Conservation (phyloP, 2,113 vertebrate genomes). For the Sialia sialis region DNA sequence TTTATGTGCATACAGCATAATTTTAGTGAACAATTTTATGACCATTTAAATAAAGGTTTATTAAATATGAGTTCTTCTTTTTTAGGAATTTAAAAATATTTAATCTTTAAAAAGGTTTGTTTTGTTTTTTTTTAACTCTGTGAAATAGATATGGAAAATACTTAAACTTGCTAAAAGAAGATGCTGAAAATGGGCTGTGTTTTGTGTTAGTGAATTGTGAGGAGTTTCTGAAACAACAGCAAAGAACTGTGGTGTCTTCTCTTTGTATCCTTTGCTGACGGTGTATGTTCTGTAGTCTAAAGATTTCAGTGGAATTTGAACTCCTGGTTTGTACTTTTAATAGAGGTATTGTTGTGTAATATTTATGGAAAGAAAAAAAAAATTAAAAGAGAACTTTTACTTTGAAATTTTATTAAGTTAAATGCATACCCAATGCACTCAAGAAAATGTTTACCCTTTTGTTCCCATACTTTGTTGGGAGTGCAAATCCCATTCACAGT, state of each 20-base stretch:
- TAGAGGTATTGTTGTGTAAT: not conserved
- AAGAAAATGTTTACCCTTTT: not conserved
- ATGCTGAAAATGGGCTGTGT: constrained; percentile 69
- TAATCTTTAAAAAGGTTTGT: not conserved
- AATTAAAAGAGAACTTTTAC: not conserved
- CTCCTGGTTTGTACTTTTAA: not conserved
- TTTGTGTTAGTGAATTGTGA: constrained; percentile 81
- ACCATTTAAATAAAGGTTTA: not conserved
- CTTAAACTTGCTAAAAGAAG: constrained; percentile 77
- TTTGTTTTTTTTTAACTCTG: not conserved
- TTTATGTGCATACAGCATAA: not conserved
- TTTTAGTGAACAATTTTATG: not conserved
- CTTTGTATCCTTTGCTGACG: constrained; percentile 84
- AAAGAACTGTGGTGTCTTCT: constrained; percentile 61
- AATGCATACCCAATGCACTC: not conserved
- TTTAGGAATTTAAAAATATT: not conserved
- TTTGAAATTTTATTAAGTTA: not conserved
- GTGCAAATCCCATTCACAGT: not conserved
- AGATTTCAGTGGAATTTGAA: not conserved
- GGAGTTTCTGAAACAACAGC: constrained; percentile 81
- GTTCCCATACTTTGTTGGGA: not conserved
- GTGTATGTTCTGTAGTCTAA: not conserved
- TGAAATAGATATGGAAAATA: constrained; percentile 82
- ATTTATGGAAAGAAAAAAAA: not conserved
- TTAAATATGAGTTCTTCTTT: not conserved